Conservation (phyloP, 2,797 vertebrate genomes). For the Sebastes oblongus region DNA sequence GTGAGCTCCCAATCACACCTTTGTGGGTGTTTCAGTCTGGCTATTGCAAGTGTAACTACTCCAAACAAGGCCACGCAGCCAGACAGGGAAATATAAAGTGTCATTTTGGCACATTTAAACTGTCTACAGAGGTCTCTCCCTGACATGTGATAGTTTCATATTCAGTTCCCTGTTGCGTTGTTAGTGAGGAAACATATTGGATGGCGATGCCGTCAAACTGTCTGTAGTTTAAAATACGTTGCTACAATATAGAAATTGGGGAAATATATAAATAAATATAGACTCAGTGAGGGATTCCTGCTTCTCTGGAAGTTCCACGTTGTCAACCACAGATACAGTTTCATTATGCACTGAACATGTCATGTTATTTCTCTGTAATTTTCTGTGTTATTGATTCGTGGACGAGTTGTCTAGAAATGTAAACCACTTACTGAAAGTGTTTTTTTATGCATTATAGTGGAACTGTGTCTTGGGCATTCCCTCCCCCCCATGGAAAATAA, state of each 20-base stretch:
- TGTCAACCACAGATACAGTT: background rate
- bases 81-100: slow-evolving; percentile 20
- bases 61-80: background rate
- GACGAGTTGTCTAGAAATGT: background rate
- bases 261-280: background rate
- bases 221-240: background rate
- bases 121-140: background rate
- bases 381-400: background rate
- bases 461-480: background rate
- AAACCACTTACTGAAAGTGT: background rate
- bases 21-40: slow-evolving; percentile 18
- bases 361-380: background rate
- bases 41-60: background rate
- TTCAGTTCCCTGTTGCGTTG: background rate
- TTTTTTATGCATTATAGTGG: background rate
- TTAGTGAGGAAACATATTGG: background rate
- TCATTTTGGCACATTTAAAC: slow-evolving; percentile 11
- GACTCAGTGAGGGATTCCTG: too few relatives aligned
- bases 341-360: background rate
- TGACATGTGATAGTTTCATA: background rate
- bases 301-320: background rate
- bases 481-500: background rate
- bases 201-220: background rate
- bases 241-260: background rate
- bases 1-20: background rate